These are phyloP conservation scores for Cephus pygmeus DNA, from an alignment of 2,888 invertebrate species.

Conservation along the genomic window DNA sequence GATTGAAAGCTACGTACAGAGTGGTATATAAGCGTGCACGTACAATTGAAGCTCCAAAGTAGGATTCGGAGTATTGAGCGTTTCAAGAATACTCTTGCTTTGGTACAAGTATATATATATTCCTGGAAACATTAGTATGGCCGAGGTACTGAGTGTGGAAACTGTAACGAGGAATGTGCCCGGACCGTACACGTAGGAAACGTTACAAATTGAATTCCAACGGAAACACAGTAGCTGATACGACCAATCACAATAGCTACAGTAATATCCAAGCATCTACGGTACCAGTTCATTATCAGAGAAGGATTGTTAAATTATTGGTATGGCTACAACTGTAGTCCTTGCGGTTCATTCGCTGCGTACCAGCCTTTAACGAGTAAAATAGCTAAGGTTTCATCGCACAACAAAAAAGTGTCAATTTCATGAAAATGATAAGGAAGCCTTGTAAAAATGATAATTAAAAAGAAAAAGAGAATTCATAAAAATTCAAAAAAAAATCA, in stretches of 20 bases:
- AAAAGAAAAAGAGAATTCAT: background rate
- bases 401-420: background rate
- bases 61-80: background rate
- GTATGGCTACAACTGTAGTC: conserved; percentile 31
- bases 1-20: conserved; percentile 2
- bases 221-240: conserved; percentile 46
- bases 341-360: conserved; percentile 37
- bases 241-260: conserved; percentile 36
- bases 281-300: conserved; percentile 28
- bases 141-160: conserved; percentile 19
- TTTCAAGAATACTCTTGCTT: background rate
- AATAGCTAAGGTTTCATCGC: background rate
- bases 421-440: background rate
- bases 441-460: background rate
- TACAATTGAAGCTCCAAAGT: background rate
- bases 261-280: conserved; percentile 7
- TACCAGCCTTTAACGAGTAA: conserved; percentile 14
- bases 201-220: conserved; percentile 52
- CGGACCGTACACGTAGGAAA: conserved; percentile 32
- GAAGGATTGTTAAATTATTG: conserved; percentile 44
- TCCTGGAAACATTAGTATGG: background rate
- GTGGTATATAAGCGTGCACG: background rate
- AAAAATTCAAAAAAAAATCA: background rate
- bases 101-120: background rate
- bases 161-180: conserved; percentile 40